phyloP scores from a whole-genome alignment of 2,113 vertebrate species.

The Tyrannus savana region DNA sequence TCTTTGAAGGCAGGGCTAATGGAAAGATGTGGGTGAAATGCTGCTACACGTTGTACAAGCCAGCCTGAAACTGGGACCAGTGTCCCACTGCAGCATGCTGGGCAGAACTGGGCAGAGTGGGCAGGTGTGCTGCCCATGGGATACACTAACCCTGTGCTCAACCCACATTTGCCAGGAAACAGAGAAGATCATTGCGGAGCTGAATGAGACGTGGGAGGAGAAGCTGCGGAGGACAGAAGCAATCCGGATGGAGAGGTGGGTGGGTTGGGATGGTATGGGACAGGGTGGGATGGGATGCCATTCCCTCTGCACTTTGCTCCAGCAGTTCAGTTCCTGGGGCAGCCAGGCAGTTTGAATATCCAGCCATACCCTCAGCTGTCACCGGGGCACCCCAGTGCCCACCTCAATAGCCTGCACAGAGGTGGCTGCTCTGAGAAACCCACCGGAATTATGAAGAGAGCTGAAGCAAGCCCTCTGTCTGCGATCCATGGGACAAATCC shows the following conservation, averaged over 20 bases:
- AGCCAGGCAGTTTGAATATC: background rate
- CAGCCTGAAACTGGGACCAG: background rate
- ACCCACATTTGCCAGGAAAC: conserved; percentile 81
- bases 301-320: background rate
- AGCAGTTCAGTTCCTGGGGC: background rate
- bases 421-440: background rate
- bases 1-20: background rate
- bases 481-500: background rate
- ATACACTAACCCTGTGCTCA: background rate
- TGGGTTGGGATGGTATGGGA: background rate
- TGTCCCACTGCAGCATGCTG: accelerated
- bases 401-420: background rate
- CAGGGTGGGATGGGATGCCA: accelerated
- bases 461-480: background rate
- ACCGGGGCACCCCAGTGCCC: background rate
- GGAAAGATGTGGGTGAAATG: background rate
- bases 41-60: background rate
- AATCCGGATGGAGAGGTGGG: conserved; percentile 96
- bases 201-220: conserved; percentile 98
- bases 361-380: accelerated
- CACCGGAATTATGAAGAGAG: background rate
- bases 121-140: background rate
- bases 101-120: background rate
- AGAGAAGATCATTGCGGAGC: conserved; percentile 96
- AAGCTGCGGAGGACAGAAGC: conserved; percentile 94